A percentile compares a stretch with the other conserved stretches of the same genome.
Conservation (phyloP, 2,888 invertebrate genomes). For the Ramazzottius varieornatus region DNA sequence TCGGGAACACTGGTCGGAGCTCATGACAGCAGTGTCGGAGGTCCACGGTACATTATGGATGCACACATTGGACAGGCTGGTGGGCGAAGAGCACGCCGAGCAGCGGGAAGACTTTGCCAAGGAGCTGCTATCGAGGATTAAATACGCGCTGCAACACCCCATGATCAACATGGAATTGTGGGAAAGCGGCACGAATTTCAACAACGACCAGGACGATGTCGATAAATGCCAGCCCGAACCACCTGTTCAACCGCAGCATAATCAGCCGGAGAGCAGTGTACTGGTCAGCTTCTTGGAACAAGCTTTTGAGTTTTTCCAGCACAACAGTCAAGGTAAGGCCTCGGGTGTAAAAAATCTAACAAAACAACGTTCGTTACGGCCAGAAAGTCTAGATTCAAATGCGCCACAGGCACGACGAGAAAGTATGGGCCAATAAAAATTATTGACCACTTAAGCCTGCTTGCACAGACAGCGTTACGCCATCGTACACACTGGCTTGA, state of each 20-base stretch:
- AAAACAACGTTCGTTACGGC: too few relatives aligned
- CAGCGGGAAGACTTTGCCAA: neutral
- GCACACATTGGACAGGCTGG: neutral
- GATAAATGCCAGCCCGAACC: neutral
- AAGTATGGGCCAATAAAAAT: too few relatives aligned
- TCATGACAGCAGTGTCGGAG: neutral
- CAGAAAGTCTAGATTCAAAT: too few relatives aligned
- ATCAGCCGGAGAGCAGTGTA: neutral
- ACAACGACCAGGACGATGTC: neutral
- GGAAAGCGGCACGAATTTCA: neutral
- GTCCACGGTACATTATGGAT: neutral
- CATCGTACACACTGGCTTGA: too few relatives aligned
- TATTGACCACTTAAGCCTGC: too few relatives aligned
- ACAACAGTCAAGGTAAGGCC: neutral
- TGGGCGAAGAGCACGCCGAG: neutral
- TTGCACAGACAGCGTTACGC: too few relatives aligned
- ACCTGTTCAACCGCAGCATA: neutral
- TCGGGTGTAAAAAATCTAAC: too few relatives aligned
- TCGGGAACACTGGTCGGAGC: neutral
- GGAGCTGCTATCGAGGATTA: neutral
- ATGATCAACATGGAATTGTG: neutral
- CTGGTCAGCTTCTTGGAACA: neutral
- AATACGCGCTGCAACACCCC: neutral
- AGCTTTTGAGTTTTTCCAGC: neutral
- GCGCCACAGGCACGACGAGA: too few relatives aligned